Percentiles rank a stretch among this genome's conserved stretches.
phyloP scores from a whole-genome alignment of 2,797 vertebrate species.

The Gouania willdenowi region DNA sequence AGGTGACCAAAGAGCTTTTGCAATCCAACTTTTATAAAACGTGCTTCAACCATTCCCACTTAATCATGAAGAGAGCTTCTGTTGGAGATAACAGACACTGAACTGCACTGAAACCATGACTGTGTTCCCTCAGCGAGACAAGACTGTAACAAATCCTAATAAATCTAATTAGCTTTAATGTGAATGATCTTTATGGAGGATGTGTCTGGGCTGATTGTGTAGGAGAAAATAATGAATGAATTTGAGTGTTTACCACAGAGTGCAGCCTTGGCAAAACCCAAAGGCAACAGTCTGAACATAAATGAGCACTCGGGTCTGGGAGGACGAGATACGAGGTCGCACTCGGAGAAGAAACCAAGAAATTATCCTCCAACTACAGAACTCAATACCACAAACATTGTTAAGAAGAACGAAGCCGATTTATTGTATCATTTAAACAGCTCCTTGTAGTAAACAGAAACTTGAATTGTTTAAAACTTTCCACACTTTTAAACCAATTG shows the following conservation, averaged over 20 bases:
- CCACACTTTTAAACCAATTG: no score
- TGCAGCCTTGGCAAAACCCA: constrained; percentile 45
- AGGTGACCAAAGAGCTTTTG: no score
- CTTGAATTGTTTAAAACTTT: no score
- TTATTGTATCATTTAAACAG: no score
- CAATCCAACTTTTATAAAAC: no score
- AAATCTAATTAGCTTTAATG: constrained; percentile 68
- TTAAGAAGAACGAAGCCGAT: no score
- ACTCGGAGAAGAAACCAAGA: constrained; percentile 17
- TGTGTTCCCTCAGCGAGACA: constrained; percentile 19
- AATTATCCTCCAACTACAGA: constrained; percentile 27
- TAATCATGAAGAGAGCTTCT: constrained; percentile 12
- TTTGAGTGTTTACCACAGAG: constrained; percentile 41
- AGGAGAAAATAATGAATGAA: constrained; percentile 39
- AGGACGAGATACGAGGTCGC: constrained; percentile 44
- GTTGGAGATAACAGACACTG: constrained; percentile 14
- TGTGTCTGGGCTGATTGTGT: constrained; percentile 36
- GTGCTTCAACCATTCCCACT: background rate
- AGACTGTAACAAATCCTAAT: constrained; percentile 50
- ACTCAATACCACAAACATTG: constrained; percentile 53
- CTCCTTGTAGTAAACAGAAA: no score
- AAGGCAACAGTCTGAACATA: constrained; percentile 23
- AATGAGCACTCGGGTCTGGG: constrained; percentile 38
- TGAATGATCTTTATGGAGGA: constrained; percentile 59
- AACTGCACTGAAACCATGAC: background rate